Evolutionary conservation across 2,797 vertebrate species (phyloP).

Genomic region (Podarcis siculus): DNA sequence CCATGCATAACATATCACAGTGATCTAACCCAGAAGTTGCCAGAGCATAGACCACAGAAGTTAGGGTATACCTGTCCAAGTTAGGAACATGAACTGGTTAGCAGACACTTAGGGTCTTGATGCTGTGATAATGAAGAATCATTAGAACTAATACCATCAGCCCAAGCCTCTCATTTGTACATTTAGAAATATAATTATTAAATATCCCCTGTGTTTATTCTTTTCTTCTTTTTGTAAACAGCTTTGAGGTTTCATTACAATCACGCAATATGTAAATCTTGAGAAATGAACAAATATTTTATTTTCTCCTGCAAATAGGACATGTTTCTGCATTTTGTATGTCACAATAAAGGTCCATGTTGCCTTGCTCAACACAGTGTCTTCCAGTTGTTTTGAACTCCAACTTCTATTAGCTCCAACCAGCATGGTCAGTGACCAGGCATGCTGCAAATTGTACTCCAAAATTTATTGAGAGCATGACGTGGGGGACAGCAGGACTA

Average conservation of each 20-base stretch:
- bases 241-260: too few relatives aligned
- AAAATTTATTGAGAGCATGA: too few relatives aligned
- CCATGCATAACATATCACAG: too few relatives aligned
- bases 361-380: too few relatives aligned
- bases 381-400: too few relatives aligned
- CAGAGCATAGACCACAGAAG: too few relatives aligned
- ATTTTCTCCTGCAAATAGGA: conserved; percentile 51
- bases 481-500: not conserved
- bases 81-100: not conserved
- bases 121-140: not conserved
- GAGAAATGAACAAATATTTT: not conserved
- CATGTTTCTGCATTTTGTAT: conserved; percentile 37
- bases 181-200: not conserved
- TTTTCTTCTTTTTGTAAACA: not conserved
- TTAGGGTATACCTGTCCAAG: too few relatives aligned
- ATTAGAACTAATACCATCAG: not conserved
- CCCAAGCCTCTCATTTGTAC: not conserved
- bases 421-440: too few relatives aligned
- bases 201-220: not conserved
- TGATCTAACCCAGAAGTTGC: too few relatives aligned
- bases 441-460: too few relatives aligned
- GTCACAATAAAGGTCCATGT: not conserved
- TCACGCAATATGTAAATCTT: too few relatives aligned
- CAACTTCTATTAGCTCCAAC: too few relatives aligned
- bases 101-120: not conserved